Evolutionary conservation across 2,888 invertebrate genomes (phyloP).

Genomic region (Leptinotarsa rubiginosa): DNA sequence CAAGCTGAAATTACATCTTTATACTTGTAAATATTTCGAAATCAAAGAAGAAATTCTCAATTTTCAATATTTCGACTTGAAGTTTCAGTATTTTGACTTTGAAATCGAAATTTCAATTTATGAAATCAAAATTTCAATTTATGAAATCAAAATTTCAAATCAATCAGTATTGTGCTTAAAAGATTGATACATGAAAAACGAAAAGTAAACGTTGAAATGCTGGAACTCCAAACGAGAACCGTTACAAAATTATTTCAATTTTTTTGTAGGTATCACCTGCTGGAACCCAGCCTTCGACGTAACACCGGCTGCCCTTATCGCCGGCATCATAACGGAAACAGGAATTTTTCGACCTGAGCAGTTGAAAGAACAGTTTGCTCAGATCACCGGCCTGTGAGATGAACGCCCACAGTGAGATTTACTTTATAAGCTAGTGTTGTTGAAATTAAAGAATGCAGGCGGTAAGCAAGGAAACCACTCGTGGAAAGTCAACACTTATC

Average conservation of each 20-base stretch:
- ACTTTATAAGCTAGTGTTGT: neutral
- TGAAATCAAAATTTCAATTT: too few relatives aligned
- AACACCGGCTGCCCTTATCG: constrained; percentile 92
- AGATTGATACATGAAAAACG: too few relatives aligned
- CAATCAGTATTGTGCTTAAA: too few relatives aligned
- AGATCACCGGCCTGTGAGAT: constrained; percentile 6
- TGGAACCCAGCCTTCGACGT: constrained; percentile 99
- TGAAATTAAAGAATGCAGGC: constrained; percentile 11
- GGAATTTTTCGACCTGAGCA: constrained; percentile 82
- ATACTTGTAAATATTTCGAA: too few relatives aligned
- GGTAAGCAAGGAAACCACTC: neutral
- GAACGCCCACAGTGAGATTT: constrained; percentile 3
- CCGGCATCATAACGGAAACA: constrained; percentile 93
- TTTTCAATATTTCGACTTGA: too few relatives aligned
- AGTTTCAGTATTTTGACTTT: too few relatives aligned
- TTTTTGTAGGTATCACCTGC: constrained; percentile 81
- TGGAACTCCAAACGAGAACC: too few relatives aligned
- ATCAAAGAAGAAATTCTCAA: too few relatives aligned
- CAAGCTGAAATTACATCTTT: too few relatives aligned
- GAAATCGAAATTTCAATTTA: too few relatives aligned
- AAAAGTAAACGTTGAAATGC: too few relatives aligned
- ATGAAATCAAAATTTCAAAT: too few relatives aligned
- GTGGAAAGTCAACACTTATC: neutral
- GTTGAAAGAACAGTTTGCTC: constrained; percentile 56
- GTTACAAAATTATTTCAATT: neutral